Conservation (phyloP, 2,797 vertebrate species). For the Eulemur rubriventer region DNA sequence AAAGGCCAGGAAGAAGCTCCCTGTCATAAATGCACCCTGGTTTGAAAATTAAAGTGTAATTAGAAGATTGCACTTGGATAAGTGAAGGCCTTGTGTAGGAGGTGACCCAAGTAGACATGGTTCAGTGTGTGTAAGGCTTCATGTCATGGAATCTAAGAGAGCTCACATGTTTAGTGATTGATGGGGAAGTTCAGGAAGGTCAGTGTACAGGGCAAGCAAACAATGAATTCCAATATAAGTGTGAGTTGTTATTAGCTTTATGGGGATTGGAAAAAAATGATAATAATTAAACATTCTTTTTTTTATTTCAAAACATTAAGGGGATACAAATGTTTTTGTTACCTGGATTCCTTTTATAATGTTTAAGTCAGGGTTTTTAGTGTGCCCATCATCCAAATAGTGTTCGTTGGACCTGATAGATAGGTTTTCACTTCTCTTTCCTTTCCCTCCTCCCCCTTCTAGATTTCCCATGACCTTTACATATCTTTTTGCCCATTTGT, state of each 20-base stretch:
- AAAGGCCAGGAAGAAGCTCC: fast-evolving
- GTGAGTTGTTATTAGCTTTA: not conserved
- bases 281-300: not conserved
- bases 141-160: not conserved
- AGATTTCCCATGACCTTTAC: not conserved
- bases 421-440: not conserved
- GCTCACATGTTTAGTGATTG: fast-evolving
- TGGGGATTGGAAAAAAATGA: not conserved
- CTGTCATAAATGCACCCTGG: not conserved
- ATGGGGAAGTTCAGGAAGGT: not conserved
- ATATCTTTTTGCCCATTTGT: not conserved
- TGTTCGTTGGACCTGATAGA: not conserved
- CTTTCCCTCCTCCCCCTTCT: not conserved
- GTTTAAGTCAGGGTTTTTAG: not conserved
- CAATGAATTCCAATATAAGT: not conserved
- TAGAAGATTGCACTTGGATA: fast-evolving
- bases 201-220: not conserved
- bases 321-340: not conserved
- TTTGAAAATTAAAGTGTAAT: not conserved
- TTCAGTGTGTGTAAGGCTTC: fast-evolving
- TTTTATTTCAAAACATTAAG: not conserved
- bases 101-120: fast-evolving
- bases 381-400: not conserved
- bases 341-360: not conserved
- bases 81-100: not conserved